Evolutionary conservation across 2,797 vertebrate species (phyloP).

Genomic region (Acrossocheilus fasciatus): DNA sequence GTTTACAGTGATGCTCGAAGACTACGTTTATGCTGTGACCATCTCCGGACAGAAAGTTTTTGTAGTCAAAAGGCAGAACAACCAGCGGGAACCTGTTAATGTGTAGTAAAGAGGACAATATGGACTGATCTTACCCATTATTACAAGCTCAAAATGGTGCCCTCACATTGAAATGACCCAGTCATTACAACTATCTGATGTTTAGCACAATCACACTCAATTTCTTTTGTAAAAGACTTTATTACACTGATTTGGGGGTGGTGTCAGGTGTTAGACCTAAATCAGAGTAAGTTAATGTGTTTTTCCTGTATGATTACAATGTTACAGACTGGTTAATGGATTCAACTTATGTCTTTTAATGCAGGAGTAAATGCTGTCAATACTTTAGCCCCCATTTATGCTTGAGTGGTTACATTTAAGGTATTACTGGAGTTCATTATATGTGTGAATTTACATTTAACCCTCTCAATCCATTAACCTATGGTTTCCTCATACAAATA

Average conservation of each 20-base stretch:
- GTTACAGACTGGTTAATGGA: background rate
- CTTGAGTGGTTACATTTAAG: background rate
- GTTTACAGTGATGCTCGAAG: constrained; percentile 88
- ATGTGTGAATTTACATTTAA: background rate
- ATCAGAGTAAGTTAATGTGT: background rate
- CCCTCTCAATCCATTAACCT: background rate
- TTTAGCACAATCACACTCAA: constrained; percentile 2
- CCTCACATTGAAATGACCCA: background rate
- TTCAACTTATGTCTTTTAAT: background rate
- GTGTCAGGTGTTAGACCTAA: constrained; percentile 5
- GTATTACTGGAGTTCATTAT: constrained; percentile 4
- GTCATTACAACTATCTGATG: constrained; percentile 4
- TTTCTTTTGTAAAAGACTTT: constrained; percentile 15
- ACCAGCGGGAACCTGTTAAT: constrained; percentile 82
- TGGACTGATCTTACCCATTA: constrained; percentile 19
- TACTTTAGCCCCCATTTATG: background rate
- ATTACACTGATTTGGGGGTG: background rate
- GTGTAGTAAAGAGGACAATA: constrained; percentile 68
- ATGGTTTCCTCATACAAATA: background rate
- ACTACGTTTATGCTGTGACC: constrained; percentile 87
- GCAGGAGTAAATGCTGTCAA: background rate
- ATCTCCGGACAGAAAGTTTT: constrained; percentile 92
- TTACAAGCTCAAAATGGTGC: constrained; percentile 9
- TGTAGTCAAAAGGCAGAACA: constrained; percentile 92
- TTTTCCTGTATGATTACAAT: background rate